Conservation (phyloP, 1,140 invertebrate genomes). For the Chrysomallon squamiferum region DNA sequence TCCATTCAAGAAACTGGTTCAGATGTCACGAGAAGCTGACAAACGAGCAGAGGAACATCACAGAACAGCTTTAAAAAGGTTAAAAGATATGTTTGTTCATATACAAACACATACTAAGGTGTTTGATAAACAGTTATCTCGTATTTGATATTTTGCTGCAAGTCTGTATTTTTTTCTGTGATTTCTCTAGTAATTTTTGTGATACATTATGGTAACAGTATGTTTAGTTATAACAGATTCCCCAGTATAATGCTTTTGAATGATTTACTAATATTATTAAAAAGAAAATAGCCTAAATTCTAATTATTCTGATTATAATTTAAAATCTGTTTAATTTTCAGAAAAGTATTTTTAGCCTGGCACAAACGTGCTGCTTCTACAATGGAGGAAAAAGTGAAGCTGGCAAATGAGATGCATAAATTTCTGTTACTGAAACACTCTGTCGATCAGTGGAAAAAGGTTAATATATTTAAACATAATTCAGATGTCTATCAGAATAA, state of each 20-base stretch:
- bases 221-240: neutral
- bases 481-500: too few species aligned
- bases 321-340: constrained; percentile 17
- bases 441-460: constrained; percentile 41
- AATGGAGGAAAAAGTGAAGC: constrained; percentile 25
- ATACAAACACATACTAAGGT: neutral
- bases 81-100: neutral
- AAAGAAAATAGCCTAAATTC: too few species aligned
- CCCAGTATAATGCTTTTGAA: neutral
- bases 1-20: constrained; percentile 50
- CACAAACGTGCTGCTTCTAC: constrained; percentile 19
- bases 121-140: neutral
- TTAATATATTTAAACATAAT: constrained; percentile 19
- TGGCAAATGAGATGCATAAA: constrained; percentile 42
- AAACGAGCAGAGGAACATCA: constrained; percentile 36
- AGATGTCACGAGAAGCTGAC: constrained; percentile 31
- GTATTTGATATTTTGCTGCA: neutral
- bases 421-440: constrained; percentile 36
- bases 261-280: neutral
- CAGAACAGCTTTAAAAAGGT: constrained; percentile 33
- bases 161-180: neutral
- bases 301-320: too few species aligned
- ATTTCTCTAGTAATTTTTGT: neutral
- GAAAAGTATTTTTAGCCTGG: constrained; percentile 34
- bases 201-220: neutral